Base-by-base conservation (phyloP, 2,113 vertebrate species). In the Sphyrna mokarran region DNA sequence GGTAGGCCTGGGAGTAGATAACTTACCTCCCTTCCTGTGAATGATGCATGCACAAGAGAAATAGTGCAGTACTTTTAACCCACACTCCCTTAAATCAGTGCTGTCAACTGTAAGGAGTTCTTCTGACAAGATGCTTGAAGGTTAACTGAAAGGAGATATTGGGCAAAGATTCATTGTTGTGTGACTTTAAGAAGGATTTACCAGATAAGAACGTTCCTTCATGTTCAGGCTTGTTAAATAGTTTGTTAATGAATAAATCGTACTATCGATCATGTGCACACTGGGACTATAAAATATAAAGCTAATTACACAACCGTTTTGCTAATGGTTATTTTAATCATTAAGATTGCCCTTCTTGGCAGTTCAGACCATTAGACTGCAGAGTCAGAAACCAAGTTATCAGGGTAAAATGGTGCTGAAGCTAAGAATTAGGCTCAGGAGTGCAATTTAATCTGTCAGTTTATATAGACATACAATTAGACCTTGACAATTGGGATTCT, bases 361-460 rank as follows among this genome's bases (percentile, higher is more conserved):
- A 83, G 97, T 63, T 96, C 96, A 95, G 97, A 96, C 96, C 96
- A 97, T 97, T 97, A 96, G 96, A 96, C 96, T 89, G 96, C 96
- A 95, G 97, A 97, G 96, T 96, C 97, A 97, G 96, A 96, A 97
- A 96, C 96, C 95, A 86, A 96, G 96, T 96, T 72, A 96, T 96
- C 63, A 37, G 96, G 40, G 69, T 96, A 96, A 96, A 97, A 97
- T 96, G 97, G 96, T 96, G 96, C 97, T 97, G 96, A 96, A 96
- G 96, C 96, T 97, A 97, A 97, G 97, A 97, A 97, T 96, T 97
- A 97, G 97, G 96, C 98, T 97, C 97, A 18, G 96, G 97, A 97
- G 97, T 96, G 96, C 97, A 96, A 96, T 98, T 97, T 97, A 96
- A 97, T 97, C 97, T 98, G 98, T 98, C 98, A 98, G 96, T 97